Evolutionary conservation across 1,140 invertebrate genomes (phyloP).

Genomic region (Pseudobourletiella spinata): DNA sequence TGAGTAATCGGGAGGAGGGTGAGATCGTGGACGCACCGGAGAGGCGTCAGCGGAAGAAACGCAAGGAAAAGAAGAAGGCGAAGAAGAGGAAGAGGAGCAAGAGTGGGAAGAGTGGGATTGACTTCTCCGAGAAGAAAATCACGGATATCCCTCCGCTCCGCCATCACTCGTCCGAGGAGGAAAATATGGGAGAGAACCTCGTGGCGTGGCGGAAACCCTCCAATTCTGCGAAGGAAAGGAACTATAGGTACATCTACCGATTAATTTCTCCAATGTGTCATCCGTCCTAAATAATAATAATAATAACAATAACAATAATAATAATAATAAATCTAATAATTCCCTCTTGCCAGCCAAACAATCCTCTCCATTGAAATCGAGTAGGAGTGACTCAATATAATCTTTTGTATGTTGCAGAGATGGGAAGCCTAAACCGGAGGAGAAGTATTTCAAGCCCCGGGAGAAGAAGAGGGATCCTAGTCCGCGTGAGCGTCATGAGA

Average conservation of each 20-base stretch:
- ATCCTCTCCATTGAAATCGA: no score
- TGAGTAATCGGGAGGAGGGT: constrained; percentile 44
- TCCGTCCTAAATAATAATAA: background rate
- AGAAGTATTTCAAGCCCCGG: constrained; percentile 34
- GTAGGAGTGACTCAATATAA: no score
- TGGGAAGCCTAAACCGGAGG: constrained; percentile 44
- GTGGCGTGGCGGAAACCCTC: constrained; percentile 69
- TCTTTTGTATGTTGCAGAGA: no score
- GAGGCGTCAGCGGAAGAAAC: constrained; percentile 40
- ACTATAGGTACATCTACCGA: constrained; percentile 49
- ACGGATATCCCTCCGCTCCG: constrained; percentile 36
- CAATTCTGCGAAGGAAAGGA: constrained; percentile 66
- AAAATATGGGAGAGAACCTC: constrained; percentile 35
- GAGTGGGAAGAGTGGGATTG: constrained; percentile 5
- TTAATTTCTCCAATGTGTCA: background rate
- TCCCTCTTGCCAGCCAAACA: no score
- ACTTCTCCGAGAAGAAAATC: constrained; percentile 26
- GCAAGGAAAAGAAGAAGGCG: constrained; percentile 34
- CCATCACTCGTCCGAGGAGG: constrained; percentile 13
- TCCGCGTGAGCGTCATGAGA: constrained; percentile 1
- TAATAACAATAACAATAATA: no score
- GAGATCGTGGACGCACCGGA: constrained; percentile 46
- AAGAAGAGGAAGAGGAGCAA: constrained; percentile 23
- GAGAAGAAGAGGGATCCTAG: constrained; percentile 21
- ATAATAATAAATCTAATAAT: no score